phyloP scores from a whole-genome alignment of 1,140 invertebrate species.

The Micrasema longulum region DNA sequence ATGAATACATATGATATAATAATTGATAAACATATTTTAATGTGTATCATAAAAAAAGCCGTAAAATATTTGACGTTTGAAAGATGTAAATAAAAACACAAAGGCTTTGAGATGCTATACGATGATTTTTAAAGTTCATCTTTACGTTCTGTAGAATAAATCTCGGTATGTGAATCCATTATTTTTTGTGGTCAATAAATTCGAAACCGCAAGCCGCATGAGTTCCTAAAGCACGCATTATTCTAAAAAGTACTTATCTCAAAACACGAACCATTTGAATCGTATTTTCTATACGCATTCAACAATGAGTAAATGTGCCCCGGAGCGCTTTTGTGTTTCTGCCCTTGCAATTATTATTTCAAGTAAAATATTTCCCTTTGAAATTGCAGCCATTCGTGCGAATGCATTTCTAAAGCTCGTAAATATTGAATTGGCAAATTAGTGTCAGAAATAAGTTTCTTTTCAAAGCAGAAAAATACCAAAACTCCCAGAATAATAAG shows the following conservation, averaged over 20 bases:
- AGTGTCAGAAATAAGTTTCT: slow-evolving; percentile 5
- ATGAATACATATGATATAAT: too few species aligned
- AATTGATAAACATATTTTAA: too few species aligned
- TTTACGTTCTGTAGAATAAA: too few species aligned
- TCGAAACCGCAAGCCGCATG: slow-evolving; percentile 10
- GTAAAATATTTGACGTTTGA: too few species aligned
- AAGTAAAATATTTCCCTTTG: slow-evolving; percentile 3
- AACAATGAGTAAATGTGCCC: slow-evolving; percentile 16
- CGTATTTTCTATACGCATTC: slow-evolving; percentile 20
- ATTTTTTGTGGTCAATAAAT: background rate
- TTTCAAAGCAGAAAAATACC: slow-evolving; percentile 18
- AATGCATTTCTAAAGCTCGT: slow-evolving; percentile 12
- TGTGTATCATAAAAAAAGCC: too few species aligned
- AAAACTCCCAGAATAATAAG: too few species aligned
- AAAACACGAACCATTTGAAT: slow-evolving; percentile 27
- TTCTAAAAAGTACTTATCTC: slow-evolving; percentile 11
- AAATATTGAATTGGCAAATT: slow-evolving; percentile 16
- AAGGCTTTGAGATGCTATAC: too few species aligned
- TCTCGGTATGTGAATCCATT: too few species aligned
- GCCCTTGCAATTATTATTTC: slow-evolving; percentile 3
- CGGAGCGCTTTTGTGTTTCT: background rate
- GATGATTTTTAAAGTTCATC: too few species aligned
- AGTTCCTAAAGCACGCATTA: background rate
- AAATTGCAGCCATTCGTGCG: slow-evolving; percentile 21
- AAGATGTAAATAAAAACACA: too few species aligned